Evolutionary conservation across 1,140 invertebrate genomes (phyloP).

Genomic region (Armadillidium nasatum): DNA sequence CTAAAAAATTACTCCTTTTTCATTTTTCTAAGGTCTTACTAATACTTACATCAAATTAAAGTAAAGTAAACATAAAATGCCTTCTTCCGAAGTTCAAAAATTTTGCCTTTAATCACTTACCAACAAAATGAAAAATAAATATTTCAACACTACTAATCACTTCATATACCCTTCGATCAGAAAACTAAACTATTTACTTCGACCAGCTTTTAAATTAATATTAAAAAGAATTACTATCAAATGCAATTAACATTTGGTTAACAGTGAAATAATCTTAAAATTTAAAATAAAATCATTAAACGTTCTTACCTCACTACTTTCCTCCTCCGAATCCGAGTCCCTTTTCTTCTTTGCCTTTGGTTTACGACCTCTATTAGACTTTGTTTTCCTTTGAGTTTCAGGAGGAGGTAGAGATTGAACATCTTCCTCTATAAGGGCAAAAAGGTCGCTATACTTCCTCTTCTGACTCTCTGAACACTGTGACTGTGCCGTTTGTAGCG

Average conservation of each 20-base stretch:
- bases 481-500: constrained; percentile 60
- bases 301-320: constrained; percentile 66
- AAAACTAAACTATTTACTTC: no score
- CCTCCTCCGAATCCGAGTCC: constrained; percentile 65
- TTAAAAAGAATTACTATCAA: no score
- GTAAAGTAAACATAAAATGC: no score
- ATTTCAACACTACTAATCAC: no score
- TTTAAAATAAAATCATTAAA: background rate
- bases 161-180: no score
- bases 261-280: background rate
- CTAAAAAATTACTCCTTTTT: no score
- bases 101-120: no score
- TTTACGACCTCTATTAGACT: constrained; percentile 54
- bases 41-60: no score
- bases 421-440: constrained; percentile 82
- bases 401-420: constrained; percentile 55
- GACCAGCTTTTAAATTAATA: no score
- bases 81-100: no score
- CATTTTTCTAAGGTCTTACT: no score
- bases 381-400: constrained; percentile 52
- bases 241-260: background rate
- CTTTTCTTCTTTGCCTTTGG: constrained; percentile 51
- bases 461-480: constrained; percentile 72
- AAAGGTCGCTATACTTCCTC: constrained; percentile 84
- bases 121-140: no score